Conservation (phyloP, 1,140 invertebrate species). For the Drosophila carrolli region DNA sequence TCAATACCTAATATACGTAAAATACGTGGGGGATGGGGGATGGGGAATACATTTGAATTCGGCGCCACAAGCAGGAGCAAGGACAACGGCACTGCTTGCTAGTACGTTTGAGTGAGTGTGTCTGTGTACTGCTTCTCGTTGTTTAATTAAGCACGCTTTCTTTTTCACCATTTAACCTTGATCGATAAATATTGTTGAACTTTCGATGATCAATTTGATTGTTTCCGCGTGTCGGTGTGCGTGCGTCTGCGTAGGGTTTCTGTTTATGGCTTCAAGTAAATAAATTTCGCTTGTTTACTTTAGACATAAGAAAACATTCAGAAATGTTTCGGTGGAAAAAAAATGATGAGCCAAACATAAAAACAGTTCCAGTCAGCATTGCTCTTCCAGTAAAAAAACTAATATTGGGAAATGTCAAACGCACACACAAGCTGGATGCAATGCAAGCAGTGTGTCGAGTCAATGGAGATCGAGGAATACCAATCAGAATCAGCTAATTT, state of each 20-base stretch:
- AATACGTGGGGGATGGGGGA: slow-evolving; percentile 19
- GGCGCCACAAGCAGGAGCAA: slow-evolving; percentile 8
- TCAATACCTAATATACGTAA: slow-evolving; percentile 39
- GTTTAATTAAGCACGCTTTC: slow-evolving; percentile 59
- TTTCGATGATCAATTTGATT: slow-evolving; percentile 65
- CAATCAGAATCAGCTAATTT: slow-evolving; percentile 75
- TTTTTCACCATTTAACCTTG: slow-evolving; percentile 66
- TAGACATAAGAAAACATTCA: slow-evolving; percentile 18
- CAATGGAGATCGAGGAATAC: slow-evolving; percentile 26
- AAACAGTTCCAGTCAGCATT: slow-evolving; percentile 37
- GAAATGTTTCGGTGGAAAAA: slow-evolving; percentile 34
- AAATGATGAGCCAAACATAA: slow-evolving; percentile 19
- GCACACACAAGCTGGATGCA: slow-evolving; percentile 44
- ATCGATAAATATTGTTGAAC: slow-evolving; percentile 72
- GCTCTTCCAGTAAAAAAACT: slow-evolving; percentile 23
- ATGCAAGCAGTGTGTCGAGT: slow-evolving; percentile 46
- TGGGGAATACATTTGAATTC: slow-evolving; percentile 41
- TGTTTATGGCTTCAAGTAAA: slow-evolving; percentile 44
- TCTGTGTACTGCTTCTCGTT: slow-evolving; percentile 9
- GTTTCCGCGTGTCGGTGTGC: slow-evolving; percentile 17
- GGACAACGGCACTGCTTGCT: slow-evolving; percentile 20
- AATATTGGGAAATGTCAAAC: slow-evolving; percentile 62
- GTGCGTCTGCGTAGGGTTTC: slow-evolving; percentile 3
- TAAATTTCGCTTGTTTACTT: slow-evolving; percentile 61
- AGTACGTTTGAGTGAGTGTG: neutral